phyloP scores from a whole-genome alignment of 2,113 vertebrate species.

The Forbesichthys papilliferus region DNA sequence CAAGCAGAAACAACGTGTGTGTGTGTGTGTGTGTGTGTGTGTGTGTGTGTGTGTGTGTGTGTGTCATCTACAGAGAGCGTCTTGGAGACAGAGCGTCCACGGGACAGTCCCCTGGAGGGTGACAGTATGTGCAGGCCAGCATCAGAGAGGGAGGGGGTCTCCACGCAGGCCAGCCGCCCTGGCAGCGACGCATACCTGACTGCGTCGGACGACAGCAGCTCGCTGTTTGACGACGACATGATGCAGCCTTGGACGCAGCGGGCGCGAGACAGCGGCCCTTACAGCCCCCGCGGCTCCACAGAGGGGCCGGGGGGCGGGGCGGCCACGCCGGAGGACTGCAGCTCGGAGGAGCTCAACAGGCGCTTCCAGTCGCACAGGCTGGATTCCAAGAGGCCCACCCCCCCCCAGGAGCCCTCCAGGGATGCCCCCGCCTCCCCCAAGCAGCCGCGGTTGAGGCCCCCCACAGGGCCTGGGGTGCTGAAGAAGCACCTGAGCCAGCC shows the following conservation, averaged over 20 bases:
- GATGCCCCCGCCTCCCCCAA: conserved; percentile 73
- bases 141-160: conserved; percentile 69
- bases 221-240: conserved; percentile 88
- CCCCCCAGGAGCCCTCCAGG: conserved; percentile 57
- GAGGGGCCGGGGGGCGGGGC: conserved; percentile 4
- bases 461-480: conserved; percentile 77
- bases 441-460: conserved; percentile 82
- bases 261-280: conserved; percentile 59
- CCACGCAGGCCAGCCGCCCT: conserved; percentile 66
- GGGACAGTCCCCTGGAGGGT: conserved; percentile 62
- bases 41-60: conserved; percentile 12
- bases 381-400: conserved; percentile 79
- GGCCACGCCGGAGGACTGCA: conserved; percentile 73
- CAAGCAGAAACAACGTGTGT: too few relatives aligned
- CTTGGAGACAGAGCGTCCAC: conserved; percentile 79
- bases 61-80: conserved; percentile 72
- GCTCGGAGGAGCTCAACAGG: conserved; percentile 89
- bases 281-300: conserved; percentile 31
- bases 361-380: conserved; percentile 87
- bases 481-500: conserved; percentile 97
- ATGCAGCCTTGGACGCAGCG: conserved; percentile 52
- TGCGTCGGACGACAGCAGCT: conserved; percentile 92
- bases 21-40: too few relatives aligned
- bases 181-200: conserved; percentile 88
- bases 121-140: conserved; percentile 66